Evolutionary conservation across 2,113 vertebrate genomes (phyloP).

Genomic region (Colius striatus): DNA sequence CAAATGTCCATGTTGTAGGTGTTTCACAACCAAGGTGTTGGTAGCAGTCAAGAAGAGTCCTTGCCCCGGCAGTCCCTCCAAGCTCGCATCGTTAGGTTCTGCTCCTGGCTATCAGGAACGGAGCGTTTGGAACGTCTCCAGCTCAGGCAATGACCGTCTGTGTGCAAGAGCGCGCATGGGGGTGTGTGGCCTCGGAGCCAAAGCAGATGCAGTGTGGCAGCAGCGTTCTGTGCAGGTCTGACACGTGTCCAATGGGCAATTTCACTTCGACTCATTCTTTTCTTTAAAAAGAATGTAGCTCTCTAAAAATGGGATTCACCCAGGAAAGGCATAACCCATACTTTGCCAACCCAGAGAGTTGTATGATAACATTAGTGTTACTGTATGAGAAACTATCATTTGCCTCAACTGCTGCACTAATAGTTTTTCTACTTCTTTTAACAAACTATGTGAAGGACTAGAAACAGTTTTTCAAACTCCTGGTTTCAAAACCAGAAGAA

Average conservation of each 20-base stretch:
- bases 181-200: background rate
- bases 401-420: background rate
- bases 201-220: background rate
- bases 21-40: slow-evolving; percentile 63
- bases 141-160: slow-evolving; percentile 84
- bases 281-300: background rate
- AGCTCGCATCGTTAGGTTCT: slow-evolving; percentile 76
- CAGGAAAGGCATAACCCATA: background rate
- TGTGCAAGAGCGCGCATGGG: slow-evolving; percentile 62
- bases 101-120: slow-evolving; percentile 81
- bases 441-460: background rate
- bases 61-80: slow-evolving; percentile 73
- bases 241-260: background rate
- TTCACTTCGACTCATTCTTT: background rate
- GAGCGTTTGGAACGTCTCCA: slow-evolving; percentile 73
- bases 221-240: slow-evolving; percentile 70
- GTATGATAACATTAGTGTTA: background rate
- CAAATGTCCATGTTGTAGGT: slow-evolving; percentile 68
- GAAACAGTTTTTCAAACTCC: background rate
- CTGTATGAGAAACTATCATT: background rate
- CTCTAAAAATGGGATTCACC: background rate
- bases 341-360: background rate
- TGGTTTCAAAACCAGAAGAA: background rate
- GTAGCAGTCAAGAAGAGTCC: slow-evolving; percentile 73
- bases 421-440: background rate